Conservation (phyloP, 2,888 invertebrate species). For the Stratiomys singularior region DNA sequence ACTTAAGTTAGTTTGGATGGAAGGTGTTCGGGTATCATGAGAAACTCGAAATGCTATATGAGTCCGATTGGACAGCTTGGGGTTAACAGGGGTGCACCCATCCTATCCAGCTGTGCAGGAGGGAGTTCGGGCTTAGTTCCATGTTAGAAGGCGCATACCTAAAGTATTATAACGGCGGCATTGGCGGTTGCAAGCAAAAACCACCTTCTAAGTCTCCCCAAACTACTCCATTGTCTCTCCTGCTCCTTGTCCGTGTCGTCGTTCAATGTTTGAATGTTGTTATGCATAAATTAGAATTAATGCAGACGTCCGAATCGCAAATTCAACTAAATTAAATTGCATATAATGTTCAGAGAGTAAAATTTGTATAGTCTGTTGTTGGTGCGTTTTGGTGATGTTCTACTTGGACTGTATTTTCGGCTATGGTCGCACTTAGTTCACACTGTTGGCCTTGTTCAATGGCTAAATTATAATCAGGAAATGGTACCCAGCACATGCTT, state of each 20-base stretch:
- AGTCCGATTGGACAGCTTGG: slow-evolving; percentile 33
- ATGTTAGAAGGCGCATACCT: not conserved
- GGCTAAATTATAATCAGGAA: slow-evolving; percentile 19
- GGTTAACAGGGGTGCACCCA: not conserved
- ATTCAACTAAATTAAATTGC: slow-evolving; percentile 51
- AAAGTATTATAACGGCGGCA: slow-evolving; percentile 10
- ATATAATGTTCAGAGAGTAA: slow-evolving; percentile 45
- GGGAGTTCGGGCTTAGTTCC: not conserved
- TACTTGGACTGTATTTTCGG: slow-evolving; percentile 25
- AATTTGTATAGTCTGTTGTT: slow-evolving; percentile 6
- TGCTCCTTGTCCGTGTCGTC: slow-evolving; percentile 52
- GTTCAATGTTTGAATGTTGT: slow-evolving; percentile 58
- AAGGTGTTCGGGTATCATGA: slow-evolving; percentile 47
- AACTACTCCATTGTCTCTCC: not conserved
- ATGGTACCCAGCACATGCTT: too few relatives aligned
- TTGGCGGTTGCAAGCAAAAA: slow-evolving; percentile 47
- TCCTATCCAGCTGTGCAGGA: not conserved
- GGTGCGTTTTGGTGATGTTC: slow-evolving; percentile 25
- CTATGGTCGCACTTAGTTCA: not conserved
- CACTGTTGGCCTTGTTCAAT: not conserved
- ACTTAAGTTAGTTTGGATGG: slow-evolving; percentile 43
- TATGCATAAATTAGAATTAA: slow-evolving; percentile 59
- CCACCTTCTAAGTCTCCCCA: slow-evolving; percentile 45
- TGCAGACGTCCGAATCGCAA: slow-evolving; percentile 58
- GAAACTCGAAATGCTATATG: slow-evolving; percentile 45